Conservation (phyloP, 2,888 invertebrate genomes). For the Temnothorax unifasciatus region DNA sequence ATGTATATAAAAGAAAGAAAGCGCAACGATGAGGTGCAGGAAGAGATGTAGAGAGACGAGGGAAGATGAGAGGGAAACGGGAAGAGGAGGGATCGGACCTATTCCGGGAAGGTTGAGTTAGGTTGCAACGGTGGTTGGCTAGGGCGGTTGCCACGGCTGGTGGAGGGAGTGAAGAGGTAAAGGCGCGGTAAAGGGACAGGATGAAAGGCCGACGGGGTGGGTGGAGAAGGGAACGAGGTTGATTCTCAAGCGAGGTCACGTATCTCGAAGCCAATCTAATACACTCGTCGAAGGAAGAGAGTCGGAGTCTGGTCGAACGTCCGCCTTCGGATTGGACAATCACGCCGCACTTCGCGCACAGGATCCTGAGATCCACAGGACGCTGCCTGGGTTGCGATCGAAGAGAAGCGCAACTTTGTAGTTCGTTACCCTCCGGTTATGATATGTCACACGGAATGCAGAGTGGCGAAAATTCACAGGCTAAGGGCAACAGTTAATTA, state of each 20-base stretch:
- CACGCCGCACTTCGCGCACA: slow-evolving; percentile 56
- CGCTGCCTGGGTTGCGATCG: slow-evolving; percentile 29
- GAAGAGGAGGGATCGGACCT: slow-evolving; percentile 52
- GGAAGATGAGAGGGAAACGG: slow-evolving; percentile 43
- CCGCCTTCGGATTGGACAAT: slow-evolving; percentile 78
- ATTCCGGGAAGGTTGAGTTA: slow-evolving; percentile 74
- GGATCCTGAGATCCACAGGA: slow-evolving; percentile 37
- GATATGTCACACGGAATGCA: slow-evolving; percentile 1
- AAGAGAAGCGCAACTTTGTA: slow-evolving; percentile 45
- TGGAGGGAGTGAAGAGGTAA: slow-evolving; percentile 54
- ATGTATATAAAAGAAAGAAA: not conserved
- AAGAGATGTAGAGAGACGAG: slow-evolving; percentile 48
- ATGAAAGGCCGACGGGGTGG: slow-evolving; percentile 59
- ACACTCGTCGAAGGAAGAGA: slow-evolving; percentile 77
- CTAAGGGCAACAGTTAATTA: slow-evolving; percentile 19
- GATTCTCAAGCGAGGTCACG: slow-evolving; percentile 86
- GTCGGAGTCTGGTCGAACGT: slow-evolving; percentile 71
- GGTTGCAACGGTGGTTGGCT: slow-evolving; percentile 70
- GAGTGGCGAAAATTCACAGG: slow-evolving; percentile 18
- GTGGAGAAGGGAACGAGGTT: slow-evolving; percentile 84
- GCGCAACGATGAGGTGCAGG: slow-evolving; percentile 28
- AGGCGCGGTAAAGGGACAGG: slow-evolving; percentile 39
- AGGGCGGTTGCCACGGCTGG: slow-evolving; percentile 57
- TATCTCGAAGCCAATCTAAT: slow-evolving; percentile 85
- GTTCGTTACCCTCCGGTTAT: slow-evolving; percentile 36